Percentiles rank a stretch among this genome's conserved stretches.
These are phyloP conservation scores for Scolopax bukidnonensis DNA, from an alignment of 2,797 vertebrate species.

Conservation along the genomic window DNA sequence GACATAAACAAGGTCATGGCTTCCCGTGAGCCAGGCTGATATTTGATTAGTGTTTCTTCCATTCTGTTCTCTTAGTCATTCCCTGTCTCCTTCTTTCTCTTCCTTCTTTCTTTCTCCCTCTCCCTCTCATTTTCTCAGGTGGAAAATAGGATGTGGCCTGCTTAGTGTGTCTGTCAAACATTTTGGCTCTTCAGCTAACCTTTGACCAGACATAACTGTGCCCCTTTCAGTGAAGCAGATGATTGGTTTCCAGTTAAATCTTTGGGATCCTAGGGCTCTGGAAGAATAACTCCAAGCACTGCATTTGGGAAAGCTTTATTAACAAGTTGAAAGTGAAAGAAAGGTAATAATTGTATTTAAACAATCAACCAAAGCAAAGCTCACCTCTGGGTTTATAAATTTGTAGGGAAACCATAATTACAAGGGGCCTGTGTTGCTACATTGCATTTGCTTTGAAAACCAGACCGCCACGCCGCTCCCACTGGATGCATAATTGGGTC, in stretches of 20 bases:
- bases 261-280: conserved; percentile 8
- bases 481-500: conserved; percentile 80
- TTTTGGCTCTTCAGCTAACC: conserved; percentile 50
- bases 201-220: conserved; percentile 5
- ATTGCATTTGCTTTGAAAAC: conserved; percentile 80
- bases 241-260: conserved; percentile 45
- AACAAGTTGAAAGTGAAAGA: conserved; percentile 74
- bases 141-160: conserved; percentile 17
- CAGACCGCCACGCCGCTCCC: conserved; percentile 66
- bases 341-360: conserved; percentile 82
- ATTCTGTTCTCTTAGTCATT: not conserved
- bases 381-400: conserved; percentile 80
- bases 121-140: not conserved
- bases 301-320: conserved; percentile 70
- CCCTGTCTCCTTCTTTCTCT: not conserved
- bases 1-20: not conserved
- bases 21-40: not conserved
- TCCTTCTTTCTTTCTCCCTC: not conserved
- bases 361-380: conserved; percentile 77
- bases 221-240: conserved; percentile 34
- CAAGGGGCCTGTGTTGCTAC: conserved; percentile 66
- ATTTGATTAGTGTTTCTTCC: not conserved
- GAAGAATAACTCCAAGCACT: conserved; percentile 42
- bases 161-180: conserved; percentile 29
- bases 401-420: conserved; percentile 75